Evolutionary conservation across 2,113 vertebrate genomes (phyloP), one percentile per base, ranked within the genome.

Genomic region (Nycticorax nycticorax): DNA sequence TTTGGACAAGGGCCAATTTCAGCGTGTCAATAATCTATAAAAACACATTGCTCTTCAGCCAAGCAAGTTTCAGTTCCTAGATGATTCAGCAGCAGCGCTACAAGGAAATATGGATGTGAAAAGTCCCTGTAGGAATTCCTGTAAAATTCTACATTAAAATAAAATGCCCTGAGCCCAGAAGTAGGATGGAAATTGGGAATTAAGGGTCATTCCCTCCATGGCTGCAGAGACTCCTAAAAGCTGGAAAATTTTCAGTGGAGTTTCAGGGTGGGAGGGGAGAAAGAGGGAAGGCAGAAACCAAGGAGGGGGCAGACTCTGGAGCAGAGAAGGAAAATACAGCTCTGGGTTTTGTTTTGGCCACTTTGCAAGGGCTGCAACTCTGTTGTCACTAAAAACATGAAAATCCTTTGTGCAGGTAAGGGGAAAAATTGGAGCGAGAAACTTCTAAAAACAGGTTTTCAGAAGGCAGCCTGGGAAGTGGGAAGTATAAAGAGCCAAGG

Each of bases 11-110:
- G 39, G 76, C 94, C 92, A 93, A 63, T 39, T 92, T 67, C 89
- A 86, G 75, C 88, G 84, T 84, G 93, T 73, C 10, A 9, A 90
- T 97, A 89, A 84, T 71, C 96, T 86, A 83, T 56, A 77, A 95
- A 94, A 92, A 57, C 78, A 56, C 67, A 18, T 23, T 37, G 67
- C 82, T 95, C 72, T 63, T 75, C 93, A 93, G 88, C 83, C 92
- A 96, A 94, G 81, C 64, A 77, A 80, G 63, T 91, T 93, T 90
- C 93, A 57, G 82, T 90, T 95, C 87, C 78, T 83, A 79, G 87
- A 95, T 97, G 97, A 97, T 93, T 97, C 96, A 96, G 92, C 96
- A 96, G 72, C 52, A 81, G 63, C 4, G 24, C 69, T 73, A 67
- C 47, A 92, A 93, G 86, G 88, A 96, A 96, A 92, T 91, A 92